These are phyloP conservation scores for Hypocryptadius cinnamomeus DNA, from an alignment of 2,113 vertebrate species.

Conservation along the genomic window DNA sequence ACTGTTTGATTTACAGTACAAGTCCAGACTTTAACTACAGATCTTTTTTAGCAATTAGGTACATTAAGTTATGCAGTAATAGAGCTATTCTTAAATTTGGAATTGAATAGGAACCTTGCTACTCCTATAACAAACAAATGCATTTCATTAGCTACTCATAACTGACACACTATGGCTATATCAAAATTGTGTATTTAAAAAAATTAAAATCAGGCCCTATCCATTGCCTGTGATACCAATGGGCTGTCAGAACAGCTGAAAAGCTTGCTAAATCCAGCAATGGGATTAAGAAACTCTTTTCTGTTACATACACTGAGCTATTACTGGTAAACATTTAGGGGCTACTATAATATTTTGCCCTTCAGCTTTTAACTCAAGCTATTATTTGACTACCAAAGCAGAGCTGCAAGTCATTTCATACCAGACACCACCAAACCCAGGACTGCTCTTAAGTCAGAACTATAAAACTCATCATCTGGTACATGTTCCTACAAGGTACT, in stretches of 20 bases:
- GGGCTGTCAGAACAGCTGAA: neutral
- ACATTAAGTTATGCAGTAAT: neutral
- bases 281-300: neutral
- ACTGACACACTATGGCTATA: neutral
- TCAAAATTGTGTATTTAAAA: neutral
- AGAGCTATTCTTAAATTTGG: neutral
- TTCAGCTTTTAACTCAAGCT: neutral
- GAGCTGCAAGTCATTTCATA: neutral
- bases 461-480: neutral
- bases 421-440: neutral
- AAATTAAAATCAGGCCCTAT: neutral
- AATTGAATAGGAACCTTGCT: neutral
- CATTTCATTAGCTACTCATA: neutral
- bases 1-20: neutral
- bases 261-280: neutral
- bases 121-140: neutral
- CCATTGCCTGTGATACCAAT: neutral
- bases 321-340: neutral
- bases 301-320: neutral
- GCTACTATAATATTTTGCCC: neutral
- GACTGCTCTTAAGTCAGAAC: neutral
- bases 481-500: neutral
- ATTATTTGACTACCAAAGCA: neutral
- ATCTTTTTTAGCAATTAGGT: neutral
- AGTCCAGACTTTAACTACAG: neutral